Percentiles rank a stretch among this genome's conserved stretches.
phyloP scores from a whole-genome alignment of 2,797 vertebrate species.

The Loris lydekkerianus region DNA sequence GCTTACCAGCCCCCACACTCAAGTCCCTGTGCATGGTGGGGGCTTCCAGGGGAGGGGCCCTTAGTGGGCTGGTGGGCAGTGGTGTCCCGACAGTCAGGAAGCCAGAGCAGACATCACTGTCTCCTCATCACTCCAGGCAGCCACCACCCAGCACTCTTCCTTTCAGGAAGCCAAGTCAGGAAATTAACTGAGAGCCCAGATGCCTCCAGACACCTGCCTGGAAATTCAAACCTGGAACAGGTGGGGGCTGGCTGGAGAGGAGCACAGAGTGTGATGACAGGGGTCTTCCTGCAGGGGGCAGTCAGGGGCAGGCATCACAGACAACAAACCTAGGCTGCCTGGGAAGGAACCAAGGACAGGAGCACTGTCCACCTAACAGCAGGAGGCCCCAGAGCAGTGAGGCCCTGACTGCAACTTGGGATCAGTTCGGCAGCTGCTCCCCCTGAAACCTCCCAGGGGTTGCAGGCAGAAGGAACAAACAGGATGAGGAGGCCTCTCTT shows the following conservation, averaged over 20 bases:
- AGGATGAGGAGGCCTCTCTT: not conserved
- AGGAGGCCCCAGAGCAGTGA: not conserved
- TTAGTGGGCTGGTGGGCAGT: not conserved
- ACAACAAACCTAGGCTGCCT: not conserved
- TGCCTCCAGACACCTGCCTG: constrained; percentile 44
- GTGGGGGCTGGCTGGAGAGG: not conserved
- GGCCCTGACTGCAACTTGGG: not conserved
- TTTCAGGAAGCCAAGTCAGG: constrained; percentile 77
- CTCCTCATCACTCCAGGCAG: constrained; percentile 67
- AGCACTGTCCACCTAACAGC: not conserved
- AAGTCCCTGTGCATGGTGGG: not conserved
- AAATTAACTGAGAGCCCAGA: constrained; percentile 77
- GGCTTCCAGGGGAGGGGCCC: not conserved
- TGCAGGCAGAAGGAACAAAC: not conserved
- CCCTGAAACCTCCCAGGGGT: not conserved
- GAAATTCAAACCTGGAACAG: constrained; percentile 72
- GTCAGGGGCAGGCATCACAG: not conserved
- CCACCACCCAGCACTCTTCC: constrained; percentile 38
- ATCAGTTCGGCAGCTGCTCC: not conserved
- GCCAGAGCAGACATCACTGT: constrained; percentile 53
- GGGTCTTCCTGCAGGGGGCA: not conserved
- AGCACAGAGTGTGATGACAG: not conserved
- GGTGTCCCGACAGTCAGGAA: constrained; percentile 56
- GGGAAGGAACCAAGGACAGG: not conserved
- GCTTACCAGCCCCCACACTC: not conserved